Evolutionary conservation across 35 echinoderm and acorn worm species (phyloP), one percentile per base, ranked within the genome.

Genomic region (Heliocidaris erythrogramma): DNA sequence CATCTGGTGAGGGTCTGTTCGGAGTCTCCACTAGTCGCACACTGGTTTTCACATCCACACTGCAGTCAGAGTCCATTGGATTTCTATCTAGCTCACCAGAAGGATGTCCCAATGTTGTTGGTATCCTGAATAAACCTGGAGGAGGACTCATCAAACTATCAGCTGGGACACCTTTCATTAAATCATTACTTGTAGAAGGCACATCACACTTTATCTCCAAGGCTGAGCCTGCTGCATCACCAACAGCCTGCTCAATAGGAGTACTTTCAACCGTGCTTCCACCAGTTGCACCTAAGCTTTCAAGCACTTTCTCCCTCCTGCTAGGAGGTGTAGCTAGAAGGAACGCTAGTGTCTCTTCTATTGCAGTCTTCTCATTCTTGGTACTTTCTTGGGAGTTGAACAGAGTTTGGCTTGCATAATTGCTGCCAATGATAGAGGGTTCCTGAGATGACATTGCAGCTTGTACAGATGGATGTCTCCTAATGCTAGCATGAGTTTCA

Each of bases 311-410:
- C 35, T 42, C 32, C 60, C 65, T 92, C 88, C 94, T 95, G 32
- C 78, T 85, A 2, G 94, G 92, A 48, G 94, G 94, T 88, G 92
- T 95, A 31, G 90, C 78, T 29, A 97, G 88, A 85, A 96, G 95
- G 85, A 96, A 92, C 8, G 85, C 91, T 14, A 95, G 61, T 21
- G 91, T 95, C 49, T 94, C 96, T 49, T 94, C 96, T 9, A 94
- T 86, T n/a, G 35, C 84, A 35, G 53, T 12, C 48, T 49, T 53
- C 3, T 49, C 49, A 29, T 59, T n/a, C 59, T 50, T 86, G 3
- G 9, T 78, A 78, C 65, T 78, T 78, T 71, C 59, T 17, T 71
- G 49, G 1, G 53, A 60, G 59, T 94, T 93, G 53, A 49, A 52
- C 12, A 93, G 17, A 24, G 48, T 49, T 29, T 93, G 94, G 32